Evolutionary conservation across 2,888 invertebrate genomes (phyloP), one percentile per base, ranked within the genome.

Genomic region (Andrena bucephala): DNA sequence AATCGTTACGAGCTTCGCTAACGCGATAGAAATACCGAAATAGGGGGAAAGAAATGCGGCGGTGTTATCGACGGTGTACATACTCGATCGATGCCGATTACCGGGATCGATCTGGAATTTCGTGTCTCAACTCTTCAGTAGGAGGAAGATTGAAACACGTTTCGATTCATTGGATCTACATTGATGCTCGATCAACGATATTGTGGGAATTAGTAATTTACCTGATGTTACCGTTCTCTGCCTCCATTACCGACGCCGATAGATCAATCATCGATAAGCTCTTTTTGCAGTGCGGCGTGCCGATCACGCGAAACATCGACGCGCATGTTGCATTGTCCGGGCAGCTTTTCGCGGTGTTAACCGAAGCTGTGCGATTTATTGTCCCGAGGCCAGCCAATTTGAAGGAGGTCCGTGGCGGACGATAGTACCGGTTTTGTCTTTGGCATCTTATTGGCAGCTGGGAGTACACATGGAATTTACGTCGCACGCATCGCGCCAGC

Each of bases 251-350:
- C n/a, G 79, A 62, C 2, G 91, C 88, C 0, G 91, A 87, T 4
- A 94, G 84, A 71, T 94, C 91, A 67, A 89, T 89, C 90, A 94
- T 90, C 16, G 94, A 94, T 4, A 92, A 68, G 70, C 94, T 94
- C 80, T 91, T 93, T 67, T 89, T 89, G 73, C 81, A 87, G 1
- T 70, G 60, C 0, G 85, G 71, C 0, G 71, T 54, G 16, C 77
- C 71, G 60, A 85, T 74, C 16, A 72, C 57, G 60, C 82, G 77
- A 57, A 88, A 88, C 10, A 81, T 79, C 29, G 89, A 70, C 24
- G 82, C 59, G 16, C 88, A 89, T 80, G 81, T 82, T 72, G 84
- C 63, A 59, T 50, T 75, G 0, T 84, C 87, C 6, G 87, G 77
- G 4, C 85, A 81, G n/a, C 65, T 84, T 52, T 84, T 86, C 36